Conservation (phyloP, 2,113 vertebrate species). For the Amblyornis subalaris region DNA sequence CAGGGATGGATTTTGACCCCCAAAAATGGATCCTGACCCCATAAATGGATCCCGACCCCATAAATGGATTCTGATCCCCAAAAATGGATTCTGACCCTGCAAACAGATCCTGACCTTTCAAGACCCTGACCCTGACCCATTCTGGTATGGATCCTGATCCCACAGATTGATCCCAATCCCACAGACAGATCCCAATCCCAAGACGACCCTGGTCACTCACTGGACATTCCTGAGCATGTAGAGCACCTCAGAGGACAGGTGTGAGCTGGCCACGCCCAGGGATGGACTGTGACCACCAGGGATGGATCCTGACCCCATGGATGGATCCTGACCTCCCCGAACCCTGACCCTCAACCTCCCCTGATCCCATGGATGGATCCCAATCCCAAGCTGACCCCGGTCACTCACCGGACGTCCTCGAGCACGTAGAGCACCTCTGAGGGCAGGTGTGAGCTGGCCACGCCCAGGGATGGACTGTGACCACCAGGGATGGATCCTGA, state of each 20-base stretch:
- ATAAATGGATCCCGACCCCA: fast-evolving
- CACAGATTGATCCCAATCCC: no score
- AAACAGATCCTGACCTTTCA: not conserved
- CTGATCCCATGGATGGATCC: no score
- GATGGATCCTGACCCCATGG: not conserved
- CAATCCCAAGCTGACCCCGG: no score
- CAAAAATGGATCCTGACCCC: fast-evolving
- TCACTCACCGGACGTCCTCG: no score
- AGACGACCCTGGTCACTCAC: conserved; percentile 59
- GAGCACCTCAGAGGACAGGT: conserved; percentile 93
- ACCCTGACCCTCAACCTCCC: no score
- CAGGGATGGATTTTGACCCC: not conserved
- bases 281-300: no score
- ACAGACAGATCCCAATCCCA: fast-evolving
- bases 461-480: no score
- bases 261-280: conserved; percentile 84
- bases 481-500: not conserved
- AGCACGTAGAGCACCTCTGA: no score
- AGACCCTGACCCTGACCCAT: not conserved
- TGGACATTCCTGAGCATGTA: conserved; percentile 98
- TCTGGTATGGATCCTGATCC: not conserved
- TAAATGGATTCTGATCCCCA: not conserved
- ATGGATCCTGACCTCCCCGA: fast-evolving
- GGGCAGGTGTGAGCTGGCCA: no score
- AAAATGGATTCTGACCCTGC: no score